Base-by-base conservation (phyloP, 2,888 invertebrate genomes). In the Chloroclystis v-ata region DNA sequence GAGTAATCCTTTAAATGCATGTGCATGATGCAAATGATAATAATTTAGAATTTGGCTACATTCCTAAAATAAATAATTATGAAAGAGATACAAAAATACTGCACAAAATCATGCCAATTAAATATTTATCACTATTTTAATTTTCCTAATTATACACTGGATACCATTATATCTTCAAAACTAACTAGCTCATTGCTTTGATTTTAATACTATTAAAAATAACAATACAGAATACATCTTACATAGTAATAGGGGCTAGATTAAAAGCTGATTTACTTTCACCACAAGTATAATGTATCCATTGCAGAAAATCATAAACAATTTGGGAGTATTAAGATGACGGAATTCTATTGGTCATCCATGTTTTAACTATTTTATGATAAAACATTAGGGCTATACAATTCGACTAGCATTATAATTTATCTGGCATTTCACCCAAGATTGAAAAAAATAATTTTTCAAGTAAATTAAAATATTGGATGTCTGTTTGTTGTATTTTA, bases 121-220 rank as follows among this genome's bases (percentile, higher is more conserved):
- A 67, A 71, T 66, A 67, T 67, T 60, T 67, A 59, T 69, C 65
- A 67, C 63, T 65, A 61, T 60, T 41, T 57, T 53, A 62, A 61
- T 13, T 41, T 16, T 10, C 49, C 50, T 58, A 60, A 57, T 60
- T 57, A 59, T 58, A 65, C 63, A 68, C 65, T 67, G 65, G 64
- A 65, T 65, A 54, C 52, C 56, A 60, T 20, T 45, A 40, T 42
- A 37, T 52, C 42, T 51, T 51, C 47, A 44, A 48, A 54, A 52
- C n/a, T n/a, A 20, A 4, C 54, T 52, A 48, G 39, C 44, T 40
- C 42, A 24, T 43, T 44, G 35, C 40, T 20, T 53, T 52, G 47
- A 53, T 52, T 54, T 44, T 54, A 54, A 56, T 54, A 56, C 51
- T 60, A 55, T 44, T 33, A 40, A 52, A 47, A 46, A 32, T 38